Evolutionary conservation across 1,140 invertebrate species (phyloP).

Genomic region (Paralvinella palmiformis): DNA sequence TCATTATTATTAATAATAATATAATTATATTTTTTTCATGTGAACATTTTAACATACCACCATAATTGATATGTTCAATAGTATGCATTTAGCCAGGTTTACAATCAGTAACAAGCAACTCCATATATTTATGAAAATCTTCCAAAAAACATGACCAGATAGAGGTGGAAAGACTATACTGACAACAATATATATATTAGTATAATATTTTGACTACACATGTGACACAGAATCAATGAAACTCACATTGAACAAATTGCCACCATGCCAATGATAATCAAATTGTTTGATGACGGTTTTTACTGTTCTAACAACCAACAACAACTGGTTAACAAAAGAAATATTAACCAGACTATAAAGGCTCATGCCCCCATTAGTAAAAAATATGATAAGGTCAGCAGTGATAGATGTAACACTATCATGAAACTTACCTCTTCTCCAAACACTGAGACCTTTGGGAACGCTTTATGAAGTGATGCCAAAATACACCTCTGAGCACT

Average conservation of each 20-base stretch:
- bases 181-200: no score
- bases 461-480: slow-evolving; percentile 72
- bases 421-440: slow-evolving; percentile 75
- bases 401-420: neutral
- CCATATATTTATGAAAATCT: no score
- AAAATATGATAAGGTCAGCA: neutral
- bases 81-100: no score
- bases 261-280: neutral
- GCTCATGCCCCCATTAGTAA: neutral
- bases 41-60: no score
- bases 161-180: no score
- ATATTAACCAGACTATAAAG: neutral
- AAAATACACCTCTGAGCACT: slow-evolving; percentile 89
- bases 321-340: neutral
- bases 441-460: slow-evolving; percentile 81
- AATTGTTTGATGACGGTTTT: neutral
- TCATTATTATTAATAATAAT: no score
- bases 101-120: no score
- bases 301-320: neutral
- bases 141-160: no score
- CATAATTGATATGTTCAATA: no score
- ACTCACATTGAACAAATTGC: neutral
- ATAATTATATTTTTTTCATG: no score
- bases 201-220: no score
- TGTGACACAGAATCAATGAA: no score